Percentiles rank a stretch among this genome's conserved stretches.
Evolutionary conservation across 1,140 invertebrate species (phyloP).

Genomic region (Papilio aristodemus): DNA sequence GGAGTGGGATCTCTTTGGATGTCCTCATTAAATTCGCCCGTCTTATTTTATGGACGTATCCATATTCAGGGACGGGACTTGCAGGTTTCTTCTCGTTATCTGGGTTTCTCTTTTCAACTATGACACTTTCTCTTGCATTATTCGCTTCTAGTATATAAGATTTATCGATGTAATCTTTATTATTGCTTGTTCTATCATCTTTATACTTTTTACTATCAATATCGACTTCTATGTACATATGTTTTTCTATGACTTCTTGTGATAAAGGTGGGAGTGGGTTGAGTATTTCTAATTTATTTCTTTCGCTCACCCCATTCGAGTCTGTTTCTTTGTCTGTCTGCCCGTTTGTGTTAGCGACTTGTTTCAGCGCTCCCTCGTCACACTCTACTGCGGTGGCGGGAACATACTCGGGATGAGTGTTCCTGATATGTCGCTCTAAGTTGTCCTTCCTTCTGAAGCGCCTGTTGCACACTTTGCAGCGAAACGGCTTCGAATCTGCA

Average conservation of each 20-base stretch:
- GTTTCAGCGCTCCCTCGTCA: conserved; percentile 53
- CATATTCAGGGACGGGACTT: conserved; percentile 52
- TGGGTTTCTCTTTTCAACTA: conserved; percentile 55
- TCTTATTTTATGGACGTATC: conserved; percentile 69
- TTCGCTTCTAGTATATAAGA: conserved; percentile 70
- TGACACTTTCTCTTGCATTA: conserved; percentile 68
- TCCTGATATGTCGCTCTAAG: conserved; percentile 83
- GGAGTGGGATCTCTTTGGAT: conserved; percentile 48
- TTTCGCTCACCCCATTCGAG: conserved; percentile 47
- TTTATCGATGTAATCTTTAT: conserved; percentile 50
- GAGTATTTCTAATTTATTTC: conserved; percentile 55
- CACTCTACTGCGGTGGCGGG: conserved; percentile 56
- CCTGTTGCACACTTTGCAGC: conserved; percentile 82
- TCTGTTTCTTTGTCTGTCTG: conserved; percentile 32
- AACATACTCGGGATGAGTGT: conserved; percentile 81
- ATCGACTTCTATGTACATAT: conserved; percentile 44
- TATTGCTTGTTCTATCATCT: conserved; percentile 34
- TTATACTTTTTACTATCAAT: conserved; percentile 34
- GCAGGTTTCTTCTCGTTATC: conserved; percentile 46
- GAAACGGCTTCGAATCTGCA: conserved; percentile 81
- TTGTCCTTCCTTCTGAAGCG: conserved; percentile 84
- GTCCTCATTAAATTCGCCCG: conserved; percentile 54
- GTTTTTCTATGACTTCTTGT: conserved; percentile 59
- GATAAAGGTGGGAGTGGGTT: conserved; percentile 63
- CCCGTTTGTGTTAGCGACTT: conserved; percentile 40